These are phyloP conservation scores for Drosophila pectinifera DNA, from an alignment of 1,140 invertebrate genomes.

Conservation along the genomic window DNA sequence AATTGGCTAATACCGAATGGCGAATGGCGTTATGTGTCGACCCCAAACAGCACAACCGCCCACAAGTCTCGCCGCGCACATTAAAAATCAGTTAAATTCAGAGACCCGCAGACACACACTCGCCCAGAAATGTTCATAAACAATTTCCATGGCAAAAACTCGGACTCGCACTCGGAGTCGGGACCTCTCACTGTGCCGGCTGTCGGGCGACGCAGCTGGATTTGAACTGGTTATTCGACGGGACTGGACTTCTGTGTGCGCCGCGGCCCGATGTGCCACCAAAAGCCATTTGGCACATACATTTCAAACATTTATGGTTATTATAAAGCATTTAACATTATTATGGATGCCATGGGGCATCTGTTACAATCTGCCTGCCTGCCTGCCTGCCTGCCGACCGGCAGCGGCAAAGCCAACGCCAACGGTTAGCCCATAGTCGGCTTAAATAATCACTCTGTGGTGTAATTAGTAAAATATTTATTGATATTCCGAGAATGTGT, in stretches of 20 bases:
- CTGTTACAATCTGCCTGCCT: conserved; percentile 62
- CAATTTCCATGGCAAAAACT: conserved; percentile 68
- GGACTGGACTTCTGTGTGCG: conserved; percentile 28
- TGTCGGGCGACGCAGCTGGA: conserved; percentile 58
- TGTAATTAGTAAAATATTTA: conserved; percentile 57
- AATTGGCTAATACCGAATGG: conserved; percentile 78
- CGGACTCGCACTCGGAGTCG: conserved; percentile 15
- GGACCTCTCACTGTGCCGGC: conserved; percentile 61
- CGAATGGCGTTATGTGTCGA: conserved; percentile 63
- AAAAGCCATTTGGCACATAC: conserved; percentile 75
- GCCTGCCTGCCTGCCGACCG: conserved; percentile 24
- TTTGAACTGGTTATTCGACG: conserved; percentile 42
- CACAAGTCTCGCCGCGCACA: conserved; percentile 57
- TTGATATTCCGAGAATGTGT: conserved; percentile 50
- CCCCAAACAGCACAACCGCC: conserved; percentile 66
- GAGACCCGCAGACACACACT: conserved; percentile 49
- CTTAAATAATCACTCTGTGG: conserved; percentile 57
- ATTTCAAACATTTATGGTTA: conserved; percentile 83
- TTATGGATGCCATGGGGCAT: conserved; percentile 73
- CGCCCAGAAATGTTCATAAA: conserved; percentile 61
- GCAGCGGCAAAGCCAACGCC: conserved; percentile 5
- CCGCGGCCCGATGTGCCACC: conserved; percentile 44
- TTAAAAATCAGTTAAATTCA: conserved; percentile 82
- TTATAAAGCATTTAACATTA: conserved; percentile 83
- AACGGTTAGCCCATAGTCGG: conserved; percentile 21